A percentile compares a stretch with the other conserved stretches of the same genome.
Evolutionary conservation across 2,888 invertebrate species (phyloP).

Genomic region (Stratiomys singularior): DNA sequence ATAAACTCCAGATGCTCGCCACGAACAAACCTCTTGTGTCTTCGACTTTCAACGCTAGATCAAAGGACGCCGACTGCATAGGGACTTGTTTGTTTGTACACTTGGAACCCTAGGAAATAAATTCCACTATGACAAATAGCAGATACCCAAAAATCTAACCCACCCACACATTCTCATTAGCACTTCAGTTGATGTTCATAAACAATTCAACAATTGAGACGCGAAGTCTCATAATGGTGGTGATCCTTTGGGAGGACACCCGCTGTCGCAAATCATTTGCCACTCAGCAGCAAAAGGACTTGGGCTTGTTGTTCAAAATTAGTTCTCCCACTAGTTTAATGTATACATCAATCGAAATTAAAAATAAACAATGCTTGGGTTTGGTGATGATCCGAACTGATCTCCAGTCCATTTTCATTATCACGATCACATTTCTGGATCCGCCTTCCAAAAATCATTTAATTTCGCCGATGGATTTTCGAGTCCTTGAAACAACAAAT

Average conservation of each 20-base stretch:
- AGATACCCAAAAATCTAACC: slow-evolving; percentile 19
- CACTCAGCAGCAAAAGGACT: not conserved
- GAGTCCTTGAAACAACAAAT: too few species aligned
- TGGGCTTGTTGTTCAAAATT: too few species aligned
- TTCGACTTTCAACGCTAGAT: not conserved
- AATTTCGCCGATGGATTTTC: too few species aligned
- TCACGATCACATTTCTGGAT: too few species aligned
- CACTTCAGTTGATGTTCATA: not conserved
- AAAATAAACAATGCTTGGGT: too few species aligned
- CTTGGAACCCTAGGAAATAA: slow-evolving; percentile 4
- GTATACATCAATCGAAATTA: too few species aligned
- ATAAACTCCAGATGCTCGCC: slow-evolving; percentile 7
- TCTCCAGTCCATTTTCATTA: too few species aligned
- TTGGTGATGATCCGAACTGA: too few species aligned
- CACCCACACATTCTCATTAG: slow-evolving; percentile 5
- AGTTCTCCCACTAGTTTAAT: too few species aligned
- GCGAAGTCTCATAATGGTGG: not conserved
- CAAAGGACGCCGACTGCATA: slow-evolving; percentile 6
- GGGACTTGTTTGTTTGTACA: slow-evolving; percentile 24
- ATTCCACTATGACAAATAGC: slow-evolving; percentile 16
- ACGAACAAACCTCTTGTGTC: not conserved
- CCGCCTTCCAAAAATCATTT: too few species aligned
- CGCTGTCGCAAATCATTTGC: slow-evolving; percentile 19
- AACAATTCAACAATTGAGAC: slow-evolving; percentile 2
- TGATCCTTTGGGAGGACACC: slow-evolving; percentile 5